Conservation (phyloP, 2,888 invertebrate genomes). For the Apantesis nais region DNA sequence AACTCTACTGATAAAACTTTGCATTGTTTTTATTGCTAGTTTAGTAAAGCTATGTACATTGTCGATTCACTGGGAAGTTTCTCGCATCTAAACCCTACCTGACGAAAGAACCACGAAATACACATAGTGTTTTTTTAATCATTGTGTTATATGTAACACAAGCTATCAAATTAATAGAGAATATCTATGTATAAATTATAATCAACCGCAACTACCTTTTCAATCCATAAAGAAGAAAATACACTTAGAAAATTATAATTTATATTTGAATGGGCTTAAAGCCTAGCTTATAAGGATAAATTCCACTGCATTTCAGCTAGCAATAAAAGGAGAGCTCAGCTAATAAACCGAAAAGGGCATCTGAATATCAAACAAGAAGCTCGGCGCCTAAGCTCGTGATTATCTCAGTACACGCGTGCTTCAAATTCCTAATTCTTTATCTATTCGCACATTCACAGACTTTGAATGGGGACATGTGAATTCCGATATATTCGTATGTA, state of each 20-base stretch:
- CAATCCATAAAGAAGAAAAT: neutral
- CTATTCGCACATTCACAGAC: slow-evolving; percentile 17
- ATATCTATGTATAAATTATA: too few species aligned
- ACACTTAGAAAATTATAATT: neutral
- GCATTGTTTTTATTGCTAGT: neutral
- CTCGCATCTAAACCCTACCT: neutral
- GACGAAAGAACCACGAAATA: neutral
- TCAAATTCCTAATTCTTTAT: slow-evolving; percentile 30
- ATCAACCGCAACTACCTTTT: too few species aligned
- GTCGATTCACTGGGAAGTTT: neutral
- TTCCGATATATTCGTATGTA: neutral
- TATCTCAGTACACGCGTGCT: slow-evolving; percentile 26
- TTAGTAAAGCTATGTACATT: neutral
- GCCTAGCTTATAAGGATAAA: slow-evolving; percentile 2
- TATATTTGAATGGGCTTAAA: neutral
- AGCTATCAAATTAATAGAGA: too few species aligned
- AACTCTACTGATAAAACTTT: neutral
- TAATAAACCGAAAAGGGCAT: slow-evolving; percentile 29
- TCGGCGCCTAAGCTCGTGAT: slow-evolving; percentile 22
- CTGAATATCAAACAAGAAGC: slow-evolving; percentile 38
- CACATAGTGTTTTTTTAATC: neutral
- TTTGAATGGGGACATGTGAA: slow-evolving; percentile 10
- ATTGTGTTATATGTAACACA: too few species aligned
- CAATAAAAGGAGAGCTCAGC: slow-evolving; percentile 20
- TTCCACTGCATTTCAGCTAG: slow-evolving; percentile 22